phyloP scores from a whole-genome alignment of 1,140 invertebrate species.

The Anastrepha obliqua region DNA sequence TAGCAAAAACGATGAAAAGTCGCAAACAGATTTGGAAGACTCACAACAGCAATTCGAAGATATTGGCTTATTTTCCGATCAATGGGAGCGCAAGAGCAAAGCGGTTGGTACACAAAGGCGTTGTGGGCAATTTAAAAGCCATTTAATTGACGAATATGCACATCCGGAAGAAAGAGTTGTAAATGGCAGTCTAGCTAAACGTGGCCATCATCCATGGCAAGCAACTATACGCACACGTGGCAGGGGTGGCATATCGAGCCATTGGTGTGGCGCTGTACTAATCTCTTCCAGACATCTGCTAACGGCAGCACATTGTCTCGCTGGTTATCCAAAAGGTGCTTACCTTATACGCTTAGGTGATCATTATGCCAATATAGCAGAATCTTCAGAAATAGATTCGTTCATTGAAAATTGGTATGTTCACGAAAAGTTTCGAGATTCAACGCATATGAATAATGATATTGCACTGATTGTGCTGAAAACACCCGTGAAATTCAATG shows the following conservation, averaged over 20 bases:
- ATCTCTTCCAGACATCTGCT: slow-evolving; percentile 82
- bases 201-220: slow-evolving; percentile 87
- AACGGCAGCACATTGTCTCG: slow-evolving; percentile 87
- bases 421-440: slow-evolving; percentile 81
- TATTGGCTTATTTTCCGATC: slow-evolving; percentile 56
- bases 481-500: slow-evolving; percentile 79
- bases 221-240: slow-evolving; percentile 82
- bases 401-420: slow-evolving; percentile 82
- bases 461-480: slow-evolving; percentile 84
- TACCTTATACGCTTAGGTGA: slow-evolving; percentile 84
- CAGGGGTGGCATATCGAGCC: slow-evolving; percentile 76
- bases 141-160: slow-evolving; percentile 65
- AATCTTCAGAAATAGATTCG: slow-evolving; percentile 81
- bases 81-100: slow-evolving; percentile 68
- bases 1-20: slow-evolving; percentile 17
- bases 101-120: slow-evolving; percentile 61
- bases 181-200: slow-evolving; percentile 76
- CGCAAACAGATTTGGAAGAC: slow-evolving; percentile 45
- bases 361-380: slow-evolving; percentile 81
- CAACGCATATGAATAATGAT: slow-evolving; percentile 83
- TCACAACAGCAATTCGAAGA: slow-evolving; percentile 38
- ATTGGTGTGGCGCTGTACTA: slow-evolving; percentile 88
- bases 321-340: slow-evolving; percentile 80
- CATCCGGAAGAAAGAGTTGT: slow-evolving; percentile 77
- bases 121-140: slow-evolving; percentile 68